phyloP scores from a whole-genome alignment of 2,113 vertebrate genomes.

The Neolamprologus longior region DNA sequence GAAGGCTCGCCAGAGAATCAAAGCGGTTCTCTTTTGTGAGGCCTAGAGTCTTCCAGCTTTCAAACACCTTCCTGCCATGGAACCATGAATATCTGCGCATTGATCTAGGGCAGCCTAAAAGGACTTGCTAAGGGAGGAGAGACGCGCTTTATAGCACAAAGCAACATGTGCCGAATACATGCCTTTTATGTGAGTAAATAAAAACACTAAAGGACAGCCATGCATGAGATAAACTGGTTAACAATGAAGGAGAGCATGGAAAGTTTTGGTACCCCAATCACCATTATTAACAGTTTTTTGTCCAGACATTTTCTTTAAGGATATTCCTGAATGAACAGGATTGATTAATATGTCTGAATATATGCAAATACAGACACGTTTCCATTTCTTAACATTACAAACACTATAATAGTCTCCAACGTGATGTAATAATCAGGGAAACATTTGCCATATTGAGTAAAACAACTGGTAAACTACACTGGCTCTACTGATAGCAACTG shows the following conservation, averaged over 20 bases:
- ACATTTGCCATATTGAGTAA: neutral
- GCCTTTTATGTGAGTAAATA: slow-evolving; percentile 42
- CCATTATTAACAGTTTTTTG: neutral
- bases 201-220: slow-evolving; percentile 7
- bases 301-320: neutral
- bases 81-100: slow-evolving; percentile 60
- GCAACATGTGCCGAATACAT: slow-evolving; percentile 19
- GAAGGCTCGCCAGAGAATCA: slow-evolving; percentile 37
- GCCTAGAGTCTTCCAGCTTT: slow-evolving; percentile 33
- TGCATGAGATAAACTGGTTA: neutral
- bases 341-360: neutral
- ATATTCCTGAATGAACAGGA: neutral
- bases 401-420: neutral
- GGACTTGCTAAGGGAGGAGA: slow-evolving; percentile 25
- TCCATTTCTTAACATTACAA: neutral
- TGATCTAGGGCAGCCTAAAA: slow-evolving; percentile 57
- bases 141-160: slow-evolving; percentile 51
- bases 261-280: neutral
- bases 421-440: neutral
- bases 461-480: neutral
- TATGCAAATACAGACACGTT: neutral
- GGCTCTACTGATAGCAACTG: neutral
- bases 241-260: neutral
- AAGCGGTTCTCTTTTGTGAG: slow-evolving; percentile 50
- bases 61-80: slow-evolving; percentile 52